Percentiles rank a stretch among this genome's conserved stretches.
These are phyloP conservation scores for Xylocampa areola DNA, from an alignment of 2,888 invertebrate genomes.

Conservation along the genomic window DNA sequence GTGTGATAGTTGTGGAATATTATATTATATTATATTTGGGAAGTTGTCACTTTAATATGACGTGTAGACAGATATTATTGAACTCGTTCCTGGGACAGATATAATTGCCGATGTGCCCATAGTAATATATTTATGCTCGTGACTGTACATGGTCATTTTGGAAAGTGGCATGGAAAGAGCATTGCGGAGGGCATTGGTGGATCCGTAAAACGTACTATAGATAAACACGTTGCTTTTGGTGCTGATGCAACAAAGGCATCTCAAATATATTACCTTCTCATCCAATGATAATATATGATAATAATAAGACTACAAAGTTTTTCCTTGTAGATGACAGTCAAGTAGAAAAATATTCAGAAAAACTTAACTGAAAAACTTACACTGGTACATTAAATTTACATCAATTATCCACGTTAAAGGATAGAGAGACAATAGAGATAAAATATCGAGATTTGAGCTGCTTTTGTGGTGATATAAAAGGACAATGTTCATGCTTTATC, in stretches of 20 bases:
- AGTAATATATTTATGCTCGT: too few species aligned
- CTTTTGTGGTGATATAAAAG: conserved; percentile 10
- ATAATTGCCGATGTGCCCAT: too few species aligned
- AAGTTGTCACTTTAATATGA: too few species aligned
- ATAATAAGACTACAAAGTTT: neutral
- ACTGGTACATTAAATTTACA: conserved; percentile 4
- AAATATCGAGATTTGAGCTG: conserved; percentile 7
- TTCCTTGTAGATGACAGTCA: conserved; percentile 10
- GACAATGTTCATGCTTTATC: neutral
- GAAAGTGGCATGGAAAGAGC: conserved; percentile 1
- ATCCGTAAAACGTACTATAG: conserved; percentile 7
- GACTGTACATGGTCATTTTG: conserved; percentile 8
- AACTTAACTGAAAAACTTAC: conserved; percentile 2
- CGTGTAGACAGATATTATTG: too few species aligned
- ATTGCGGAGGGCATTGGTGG: conserved; percentile 12
- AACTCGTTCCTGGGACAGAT: too few species aligned
- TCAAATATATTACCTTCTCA: conserved; percentile 3
- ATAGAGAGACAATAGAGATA: neutral
- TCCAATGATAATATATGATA: too few species aligned
- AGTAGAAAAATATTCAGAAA: neutral
- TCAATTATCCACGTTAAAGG: neutral
- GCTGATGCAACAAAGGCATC: neutral
- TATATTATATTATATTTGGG: too few species aligned
- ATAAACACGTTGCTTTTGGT: conserved; percentile 6
- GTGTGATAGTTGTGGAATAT: too few species aligned